Conservation (phyloP, 2,888 invertebrate genomes). For the Dasypolia templi region DNA sequence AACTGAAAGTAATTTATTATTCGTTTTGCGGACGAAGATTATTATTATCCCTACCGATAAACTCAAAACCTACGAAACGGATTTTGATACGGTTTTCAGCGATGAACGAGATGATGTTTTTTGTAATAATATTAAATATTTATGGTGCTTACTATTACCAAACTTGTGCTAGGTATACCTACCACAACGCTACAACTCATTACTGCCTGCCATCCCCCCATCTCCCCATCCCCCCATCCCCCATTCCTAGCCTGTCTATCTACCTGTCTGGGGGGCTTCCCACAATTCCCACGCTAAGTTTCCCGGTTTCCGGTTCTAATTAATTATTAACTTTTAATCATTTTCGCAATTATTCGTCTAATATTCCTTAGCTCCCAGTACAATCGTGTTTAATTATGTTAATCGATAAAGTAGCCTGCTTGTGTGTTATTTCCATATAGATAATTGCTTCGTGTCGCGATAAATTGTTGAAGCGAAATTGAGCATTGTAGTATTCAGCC, state of each 20-base stretch:
- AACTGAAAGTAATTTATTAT: no score
- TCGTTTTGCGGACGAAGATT: no score
- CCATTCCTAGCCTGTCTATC: background rate
- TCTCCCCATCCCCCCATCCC: background rate
- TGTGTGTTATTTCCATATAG: background rate
- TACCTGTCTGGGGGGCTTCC: slow-evolving; percentile 10
- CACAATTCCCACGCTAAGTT: slow-evolving; percentile 21
- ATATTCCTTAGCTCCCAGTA: slow-evolving; percentile 25
- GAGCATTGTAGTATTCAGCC: background rate
- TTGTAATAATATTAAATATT: no score
- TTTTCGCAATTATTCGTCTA: slow-evolving; percentile 23
- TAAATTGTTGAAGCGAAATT: background rate
- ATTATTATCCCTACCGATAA: no score
- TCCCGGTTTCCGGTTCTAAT: slow-evolving; percentile 32
- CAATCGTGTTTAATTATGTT: background rate
- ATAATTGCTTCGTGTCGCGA: background rate
- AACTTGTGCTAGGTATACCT: no score
- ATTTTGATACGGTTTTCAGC: no score
- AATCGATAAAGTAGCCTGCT: background rate
- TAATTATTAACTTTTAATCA: slow-evolving; percentile 51
- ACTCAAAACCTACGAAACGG: no score
- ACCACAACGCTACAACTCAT: background rate
- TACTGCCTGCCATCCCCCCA: background rate
- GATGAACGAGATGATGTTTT: no score
- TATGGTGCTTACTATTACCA: background rate